A percentile compares a stretch with the other conserved stretches of the same genome.
These are phyloP conservation scores for Montifringilla adamsi DNA, from an alignment of 2,113 vertebrate genomes.

Conservation along the genomic window DNA sequence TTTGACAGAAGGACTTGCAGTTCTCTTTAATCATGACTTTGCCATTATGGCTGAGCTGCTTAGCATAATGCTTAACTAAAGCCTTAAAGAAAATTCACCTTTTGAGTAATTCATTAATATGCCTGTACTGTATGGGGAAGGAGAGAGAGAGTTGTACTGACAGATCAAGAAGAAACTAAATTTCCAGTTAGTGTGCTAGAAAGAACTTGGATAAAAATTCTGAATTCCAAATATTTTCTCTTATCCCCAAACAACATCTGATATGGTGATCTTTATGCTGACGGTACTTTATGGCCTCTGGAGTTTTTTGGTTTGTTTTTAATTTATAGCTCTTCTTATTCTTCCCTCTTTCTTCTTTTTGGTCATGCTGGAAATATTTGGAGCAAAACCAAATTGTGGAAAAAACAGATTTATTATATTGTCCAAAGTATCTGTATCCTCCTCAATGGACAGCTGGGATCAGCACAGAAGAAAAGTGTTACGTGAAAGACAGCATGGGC, in stretches of 20 bases:
- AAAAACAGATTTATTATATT: slow-evolving; percentile 12
- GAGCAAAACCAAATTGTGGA: slow-evolving; percentile 15
- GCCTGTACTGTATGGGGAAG: background rate
- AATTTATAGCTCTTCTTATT: slow-evolving; percentile 27
- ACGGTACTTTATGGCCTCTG: background rate
- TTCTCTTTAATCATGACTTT: background rate
- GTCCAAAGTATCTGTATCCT: slow-evolving; percentile 14
- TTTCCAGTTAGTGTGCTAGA: background rate
- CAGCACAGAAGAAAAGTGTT: background rate
- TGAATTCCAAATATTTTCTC: background rate
- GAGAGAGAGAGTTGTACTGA: background rate
- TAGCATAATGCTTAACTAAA: background rate
- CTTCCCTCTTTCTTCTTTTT: background rate
- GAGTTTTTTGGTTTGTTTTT: background rate
- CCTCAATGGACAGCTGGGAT: slow-evolving; percentile 37
- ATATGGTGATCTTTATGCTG: background rate
- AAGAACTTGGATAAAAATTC: background rate
- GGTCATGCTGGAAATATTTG: slow-evolving; percentile 60
- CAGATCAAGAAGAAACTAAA: background rate
- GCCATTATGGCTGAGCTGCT: background rate
- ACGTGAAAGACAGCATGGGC: background rate
- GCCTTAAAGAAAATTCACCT: background rate
- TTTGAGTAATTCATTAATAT: background rate
- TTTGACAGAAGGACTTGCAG: background rate
- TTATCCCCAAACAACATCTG: background rate